These are phyloP conservation scores for Tenebrio molitor DNA, from an alignment of 1,140 invertebrate species.

Conservation along the genomic window DNA sequence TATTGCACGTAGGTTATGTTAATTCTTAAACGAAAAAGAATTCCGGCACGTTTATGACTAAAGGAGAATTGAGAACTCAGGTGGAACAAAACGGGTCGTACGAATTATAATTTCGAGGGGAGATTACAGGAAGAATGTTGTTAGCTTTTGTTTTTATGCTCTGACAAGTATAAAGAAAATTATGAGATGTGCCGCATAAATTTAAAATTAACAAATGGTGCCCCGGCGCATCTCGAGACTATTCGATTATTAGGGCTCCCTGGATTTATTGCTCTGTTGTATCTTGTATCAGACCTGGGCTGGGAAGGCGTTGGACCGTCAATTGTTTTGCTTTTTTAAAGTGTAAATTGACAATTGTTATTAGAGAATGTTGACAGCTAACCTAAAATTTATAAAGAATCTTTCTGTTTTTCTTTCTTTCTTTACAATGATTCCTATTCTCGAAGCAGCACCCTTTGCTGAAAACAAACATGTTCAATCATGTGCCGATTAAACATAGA, in stretches of 20 bases:
- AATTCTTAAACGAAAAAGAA: neutral
- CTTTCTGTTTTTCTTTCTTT: too few relatives aligned
- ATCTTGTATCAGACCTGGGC: too few relatives aligned
- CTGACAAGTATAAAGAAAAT: neutral
- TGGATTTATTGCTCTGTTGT: neutral
- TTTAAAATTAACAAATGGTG: slow-evolving; percentile 2
- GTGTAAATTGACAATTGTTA: too few relatives aligned
- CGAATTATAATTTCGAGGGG: neutral
- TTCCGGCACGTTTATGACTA: neutral
- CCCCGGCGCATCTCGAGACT: neutral
- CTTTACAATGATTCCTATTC: too few relatives aligned
- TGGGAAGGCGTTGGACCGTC: too few relatives aligned
- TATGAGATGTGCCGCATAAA: slow-evolving; percentile 1
- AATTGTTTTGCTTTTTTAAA: too few relatives aligned
- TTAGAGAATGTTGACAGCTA: too few relatives aligned
- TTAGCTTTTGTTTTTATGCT: slow-evolving; percentile 7
- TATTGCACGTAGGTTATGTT: neutral
- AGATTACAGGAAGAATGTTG: neutral
- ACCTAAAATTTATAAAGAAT: too few relatives aligned
- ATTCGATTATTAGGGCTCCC: neutral
- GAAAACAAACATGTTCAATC: too few relatives aligned
- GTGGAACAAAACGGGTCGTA: neutral
- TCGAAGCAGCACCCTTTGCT: too few relatives aligned
- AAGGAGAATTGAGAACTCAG: slow-evolving; percentile 3
- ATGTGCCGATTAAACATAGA: too few relatives aligned